Evolutionary conservation across 2,113 vertebrate genomes (phyloP).

Genomic region (Hypomesus transpacificus): DNA sequence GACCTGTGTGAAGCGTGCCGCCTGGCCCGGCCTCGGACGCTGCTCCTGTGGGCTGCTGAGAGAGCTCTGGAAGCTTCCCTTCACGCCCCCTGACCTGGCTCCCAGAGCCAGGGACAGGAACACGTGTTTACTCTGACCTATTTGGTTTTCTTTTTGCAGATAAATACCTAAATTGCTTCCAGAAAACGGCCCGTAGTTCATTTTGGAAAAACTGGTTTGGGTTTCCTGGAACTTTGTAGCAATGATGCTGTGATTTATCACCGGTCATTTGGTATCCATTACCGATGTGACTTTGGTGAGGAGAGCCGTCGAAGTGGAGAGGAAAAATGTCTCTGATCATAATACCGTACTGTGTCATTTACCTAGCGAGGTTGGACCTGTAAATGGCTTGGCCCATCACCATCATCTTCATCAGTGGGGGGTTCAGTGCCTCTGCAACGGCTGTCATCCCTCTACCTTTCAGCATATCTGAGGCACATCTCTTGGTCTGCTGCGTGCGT

Average conservation of each 20-base stretch:
- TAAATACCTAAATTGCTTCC: conserved; percentile 37
- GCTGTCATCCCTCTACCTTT: not conserved
- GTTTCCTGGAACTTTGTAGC: conserved; percentile 28
- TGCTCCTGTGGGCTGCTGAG: too few species aligned
- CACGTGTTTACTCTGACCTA: conserved; percentile 39
- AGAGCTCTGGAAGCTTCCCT: too few species aligned
- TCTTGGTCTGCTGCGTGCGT: not conserved
- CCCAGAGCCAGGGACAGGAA: conserved; percentile 33
- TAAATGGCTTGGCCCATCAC: not conserved
- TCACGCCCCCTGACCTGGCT: not conserved
- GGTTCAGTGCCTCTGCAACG: not conserved
- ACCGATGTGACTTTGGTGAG: conserved; percentile 16
- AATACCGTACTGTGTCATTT: conserved; percentile 14
- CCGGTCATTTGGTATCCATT: conserved; percentile 4
- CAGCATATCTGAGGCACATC: not conserved
- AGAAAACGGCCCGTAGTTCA: conserved; percentile 25
- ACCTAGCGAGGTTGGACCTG: not conserved
- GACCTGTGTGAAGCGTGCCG: too few species aligned
- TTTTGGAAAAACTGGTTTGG: conserved; percentile 22
- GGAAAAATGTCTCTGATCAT: conserved; percentile 16
- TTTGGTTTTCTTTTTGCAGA: conserved; percentile 34
- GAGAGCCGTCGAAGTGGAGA: conserved; percentile 11
- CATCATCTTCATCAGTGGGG: not conserved
- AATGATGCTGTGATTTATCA: conserved; percentile 17
- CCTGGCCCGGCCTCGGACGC: too few species aligned